Evolutionary conservation across 2,888 invertebrate genomes (phyloP).

Genomic region (Alitta virens): DNA sequence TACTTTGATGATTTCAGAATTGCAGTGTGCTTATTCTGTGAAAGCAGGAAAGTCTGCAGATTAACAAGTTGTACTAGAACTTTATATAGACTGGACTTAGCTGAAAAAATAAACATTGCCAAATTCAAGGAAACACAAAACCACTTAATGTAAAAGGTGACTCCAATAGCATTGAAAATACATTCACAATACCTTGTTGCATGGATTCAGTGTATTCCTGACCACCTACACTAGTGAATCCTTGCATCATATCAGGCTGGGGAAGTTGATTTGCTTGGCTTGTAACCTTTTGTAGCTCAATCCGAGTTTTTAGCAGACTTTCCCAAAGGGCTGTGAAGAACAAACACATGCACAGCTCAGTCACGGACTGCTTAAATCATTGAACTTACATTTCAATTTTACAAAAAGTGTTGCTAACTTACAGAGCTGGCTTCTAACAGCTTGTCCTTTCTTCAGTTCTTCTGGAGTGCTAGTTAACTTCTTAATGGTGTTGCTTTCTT

Average conservation of each 20-base stretch:
- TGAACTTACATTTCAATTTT: no score
- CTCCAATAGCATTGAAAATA: no score
- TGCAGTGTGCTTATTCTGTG: constrained; percentile 67
- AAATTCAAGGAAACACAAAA: no score
- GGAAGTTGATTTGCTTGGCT: constrained; percentile 78
- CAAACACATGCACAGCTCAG: background rate
- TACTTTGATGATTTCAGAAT: no score
- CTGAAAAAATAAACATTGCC: constrained; percentile 42
- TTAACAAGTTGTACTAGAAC: constrained; percentile 63
- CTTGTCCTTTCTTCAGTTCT: constrained; percentile 54
- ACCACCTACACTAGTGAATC: constrained; percentile 57
- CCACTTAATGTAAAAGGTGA: no score
- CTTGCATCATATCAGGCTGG: constrained; percentile 62
- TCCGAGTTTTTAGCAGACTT: constrained; percentile 78
- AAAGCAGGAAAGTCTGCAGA: constrained; percentile 62
- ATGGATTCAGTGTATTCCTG: constrained; percentile 45
- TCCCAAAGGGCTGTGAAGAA: constrained; percentile 78
- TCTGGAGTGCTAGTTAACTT: constrained; percentile 36
- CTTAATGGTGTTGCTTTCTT: constrained; percentile 29
- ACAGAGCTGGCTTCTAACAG: constrained; percentile 44
- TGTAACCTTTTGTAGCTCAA: constrained; percentile 81
- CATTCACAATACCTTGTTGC: constrained; percentile 29
- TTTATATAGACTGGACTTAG: constrained; percentile 63
- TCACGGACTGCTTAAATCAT: no score
- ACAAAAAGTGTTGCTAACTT: constrained; percentile 12